Conservation (phyloP, 2,113 vertebrate genomes). For the Benitochromis conjunctus region DNA sequence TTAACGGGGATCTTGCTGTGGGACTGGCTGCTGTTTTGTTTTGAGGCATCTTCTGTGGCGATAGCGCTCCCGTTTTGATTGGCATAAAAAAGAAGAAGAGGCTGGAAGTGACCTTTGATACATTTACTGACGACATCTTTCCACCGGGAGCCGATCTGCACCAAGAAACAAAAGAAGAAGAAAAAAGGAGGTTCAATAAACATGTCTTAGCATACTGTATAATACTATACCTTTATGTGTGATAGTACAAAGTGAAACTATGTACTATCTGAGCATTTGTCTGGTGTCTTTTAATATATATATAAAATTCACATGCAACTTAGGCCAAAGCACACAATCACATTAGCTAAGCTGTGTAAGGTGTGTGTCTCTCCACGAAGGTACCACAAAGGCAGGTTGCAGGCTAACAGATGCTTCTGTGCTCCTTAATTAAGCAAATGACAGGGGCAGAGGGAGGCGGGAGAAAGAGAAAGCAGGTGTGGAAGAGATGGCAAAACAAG, state of each 20-base stretch:
- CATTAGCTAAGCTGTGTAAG: slow-evolving; percentile 32
- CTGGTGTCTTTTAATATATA: not conserved
- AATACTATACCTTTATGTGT: not conserved
- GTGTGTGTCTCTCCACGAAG: slow-evolving; percentile 14
- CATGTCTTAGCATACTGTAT: not conserved
- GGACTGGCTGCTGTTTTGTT: slow-evolving; percentile 74
- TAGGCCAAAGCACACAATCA: slow-evolving; percentile 15
- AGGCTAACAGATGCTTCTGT: slow-evolving; percentile 63
- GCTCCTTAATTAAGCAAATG: slow-evolving; percentile 64
- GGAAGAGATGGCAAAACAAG: not conserved
- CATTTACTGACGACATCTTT: slow-evolving; percentile 94
- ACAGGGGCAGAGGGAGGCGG: not conserved
- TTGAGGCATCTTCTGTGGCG: slow-evolving; percentile 79
- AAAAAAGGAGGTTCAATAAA: not conserved
- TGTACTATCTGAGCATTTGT: not conserved
- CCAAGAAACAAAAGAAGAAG: not conserved
- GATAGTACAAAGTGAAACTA: not conserved
- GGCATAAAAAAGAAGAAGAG: slow-evolving; percentile 91
- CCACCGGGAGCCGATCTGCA: slow-evolving; percentile 89
- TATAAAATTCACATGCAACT: not conserved
- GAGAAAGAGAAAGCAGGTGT: not conserved
- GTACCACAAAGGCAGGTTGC: slow-evolving; percentile 37
- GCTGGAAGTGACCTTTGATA: slow-evolving; percentile 93
- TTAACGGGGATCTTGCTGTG: slow-evolving; percentile 73
- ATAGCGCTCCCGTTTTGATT: slow-evolving; percentile 91